Conservation (phyloP, 2,113 vertebrate species). For the Ginglymostoma cirratum region DNA sequence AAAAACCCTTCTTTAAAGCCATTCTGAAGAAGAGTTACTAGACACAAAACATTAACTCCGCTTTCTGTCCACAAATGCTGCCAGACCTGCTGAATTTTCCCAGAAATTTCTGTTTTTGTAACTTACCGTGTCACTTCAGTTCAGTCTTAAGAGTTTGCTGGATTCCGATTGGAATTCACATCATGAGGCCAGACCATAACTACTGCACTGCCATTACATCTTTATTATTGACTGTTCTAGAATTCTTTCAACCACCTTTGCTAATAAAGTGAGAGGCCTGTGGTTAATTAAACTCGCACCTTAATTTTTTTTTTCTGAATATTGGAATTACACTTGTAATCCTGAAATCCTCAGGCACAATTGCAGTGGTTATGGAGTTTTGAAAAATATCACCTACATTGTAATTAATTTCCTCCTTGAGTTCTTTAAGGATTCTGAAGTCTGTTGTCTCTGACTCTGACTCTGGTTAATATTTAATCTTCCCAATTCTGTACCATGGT, state of each 20-base stretch:
- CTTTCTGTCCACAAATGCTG: too few relatives aligned
- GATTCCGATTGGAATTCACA: background rate
- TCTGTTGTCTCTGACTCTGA: background rate
- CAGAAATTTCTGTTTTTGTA: too few relatives aligned
- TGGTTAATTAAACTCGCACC: background rate
- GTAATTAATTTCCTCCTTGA: background rate
- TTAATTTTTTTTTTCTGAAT: background rate
- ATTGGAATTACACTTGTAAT: background rate
- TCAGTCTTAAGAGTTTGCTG: background rate
- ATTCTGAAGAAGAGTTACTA: too few relatives aligned
- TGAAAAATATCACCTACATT: background rate
- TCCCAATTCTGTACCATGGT: background rate
- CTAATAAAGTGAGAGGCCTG: background rate
- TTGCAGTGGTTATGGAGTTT: background rate
- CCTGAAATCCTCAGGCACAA: background rate
- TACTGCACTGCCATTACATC: background rate
- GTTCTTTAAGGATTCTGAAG: background rate
- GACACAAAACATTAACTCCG: too few relatives aligned
- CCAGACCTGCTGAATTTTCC: too few relatives aligned
- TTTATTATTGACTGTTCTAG: background rate
- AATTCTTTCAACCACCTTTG: background rate
- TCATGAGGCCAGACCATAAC: background rate
- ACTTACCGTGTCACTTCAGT: background rate
- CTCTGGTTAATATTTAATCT: background rate
- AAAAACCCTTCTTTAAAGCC: too few relatives aligned